Percentiles rank a stretch among this genome's conserved stretches.
Evolutionary conservation across 2,797 vertebrate genomes (phyloP).

Genomic region (Tarsius wallacei): DNA sequence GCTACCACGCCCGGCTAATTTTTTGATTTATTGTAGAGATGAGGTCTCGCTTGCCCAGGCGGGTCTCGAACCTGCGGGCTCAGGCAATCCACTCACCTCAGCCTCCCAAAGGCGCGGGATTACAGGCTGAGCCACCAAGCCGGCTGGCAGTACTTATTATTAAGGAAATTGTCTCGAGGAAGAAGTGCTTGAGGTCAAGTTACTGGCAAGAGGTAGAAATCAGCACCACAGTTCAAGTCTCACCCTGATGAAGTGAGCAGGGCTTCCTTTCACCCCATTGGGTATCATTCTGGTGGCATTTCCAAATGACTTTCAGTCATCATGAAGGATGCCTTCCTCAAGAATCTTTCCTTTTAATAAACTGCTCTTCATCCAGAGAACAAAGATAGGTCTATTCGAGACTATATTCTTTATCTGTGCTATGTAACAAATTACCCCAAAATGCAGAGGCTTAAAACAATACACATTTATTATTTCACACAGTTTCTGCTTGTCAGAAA

Average conservation of each 20-base stretch:
- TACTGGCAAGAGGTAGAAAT: conserved; percentile 15
- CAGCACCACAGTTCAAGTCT: background rate
- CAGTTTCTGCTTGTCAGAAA: background rate
- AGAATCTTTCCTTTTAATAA: background rate
- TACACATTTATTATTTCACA: background rate
- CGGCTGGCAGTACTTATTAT: background rate
- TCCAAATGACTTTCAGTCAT: conserved; percentile 2
- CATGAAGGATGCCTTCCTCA: conserved; percentile 33
- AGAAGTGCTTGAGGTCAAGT: background rate
- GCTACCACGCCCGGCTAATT: too few relatives aligned
- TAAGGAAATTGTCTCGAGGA: background rate
- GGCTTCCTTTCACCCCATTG: background rate
- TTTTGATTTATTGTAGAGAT: too few relatives aligned
- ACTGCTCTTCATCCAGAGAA: conserved; percentile 42
- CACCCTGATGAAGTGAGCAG: background rate
- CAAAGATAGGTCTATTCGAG: background rate
- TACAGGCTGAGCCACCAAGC: too few relatives aligned
- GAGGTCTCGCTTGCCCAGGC: too few relatives aligned
- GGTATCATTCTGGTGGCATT: background rate
- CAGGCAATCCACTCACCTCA: too few relatives aligned
- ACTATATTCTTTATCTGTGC: conserved; percentile 44
- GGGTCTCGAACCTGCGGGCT: too few relatives aligned
- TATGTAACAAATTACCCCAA: conserved; percentile 39
- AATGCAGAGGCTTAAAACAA: conserved; percentile 41
- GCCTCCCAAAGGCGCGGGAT: too few relatives aligned